Conservation (phyloP, 2,888 invertebrate genomes). For the Plebejus argus region DNA sequence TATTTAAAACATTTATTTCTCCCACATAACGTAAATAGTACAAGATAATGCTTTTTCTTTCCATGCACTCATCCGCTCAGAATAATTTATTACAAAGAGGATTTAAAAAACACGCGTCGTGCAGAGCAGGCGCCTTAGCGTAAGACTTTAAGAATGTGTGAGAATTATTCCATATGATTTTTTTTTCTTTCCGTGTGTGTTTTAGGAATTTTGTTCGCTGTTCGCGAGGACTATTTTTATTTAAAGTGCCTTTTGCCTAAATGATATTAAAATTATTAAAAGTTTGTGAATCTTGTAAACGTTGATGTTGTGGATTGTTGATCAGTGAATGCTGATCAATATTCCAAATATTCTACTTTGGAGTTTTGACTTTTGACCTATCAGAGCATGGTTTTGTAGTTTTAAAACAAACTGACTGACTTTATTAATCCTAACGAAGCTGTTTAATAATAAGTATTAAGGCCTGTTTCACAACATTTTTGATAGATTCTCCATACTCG, state of each 20-base stretch:
- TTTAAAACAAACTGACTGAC: too few species aligned
- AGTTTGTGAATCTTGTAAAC: too few species aligned
- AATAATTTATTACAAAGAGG: slow-evolving; percentile 76
- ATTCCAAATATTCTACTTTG: too few species aligned
- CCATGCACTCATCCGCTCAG: slow-evolving; percentile 60
- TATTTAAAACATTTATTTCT: slow-evolving; percentile 33
- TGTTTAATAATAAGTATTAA: too few species aligned
- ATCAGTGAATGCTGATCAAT: too few species aligned
- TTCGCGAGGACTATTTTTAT: background rate
- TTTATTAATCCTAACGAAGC: too few species aligned
- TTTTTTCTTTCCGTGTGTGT: slow-evolving; percentile 12
- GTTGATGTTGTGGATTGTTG: too few species aligned
- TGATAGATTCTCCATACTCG: too few species aligned
- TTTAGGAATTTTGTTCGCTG: background rate
- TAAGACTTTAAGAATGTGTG: slow-evolving; percentile 69
- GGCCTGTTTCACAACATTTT: too few species aligned
- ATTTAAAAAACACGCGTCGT: slow-evolving; percentile 74
- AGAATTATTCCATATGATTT: slow-evolving; percentile 66
- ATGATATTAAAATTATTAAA: background rate
- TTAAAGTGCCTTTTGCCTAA: background rate
- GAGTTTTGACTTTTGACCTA: too few species aligned
- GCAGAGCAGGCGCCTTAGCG: slow-evolving; percentile 61
- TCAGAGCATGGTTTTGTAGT: too few species aligned
- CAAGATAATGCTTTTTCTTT: slow-evolving; percentile 57
- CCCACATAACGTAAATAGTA: slow-evolving; percentile 42